These are phyloP conservation scores for Monochamus alternatus DNA, from an alignment of 2,888 invertebrate genomes.

Conservation along the genomic window DNA sequence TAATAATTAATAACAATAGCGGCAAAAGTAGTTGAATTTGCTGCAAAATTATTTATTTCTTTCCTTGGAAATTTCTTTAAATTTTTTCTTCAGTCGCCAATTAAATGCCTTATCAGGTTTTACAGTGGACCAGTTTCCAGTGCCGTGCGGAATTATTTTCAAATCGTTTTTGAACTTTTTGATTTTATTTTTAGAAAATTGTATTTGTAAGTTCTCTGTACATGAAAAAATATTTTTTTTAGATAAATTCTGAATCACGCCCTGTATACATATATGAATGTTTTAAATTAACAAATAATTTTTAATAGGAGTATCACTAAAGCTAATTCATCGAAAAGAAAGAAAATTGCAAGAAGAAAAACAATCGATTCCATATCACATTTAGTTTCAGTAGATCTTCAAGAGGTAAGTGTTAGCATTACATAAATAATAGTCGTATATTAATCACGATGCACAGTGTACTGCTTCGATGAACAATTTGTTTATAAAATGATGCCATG, in stretches of 20 bases:
- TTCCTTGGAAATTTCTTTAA: too few relatives aligned
- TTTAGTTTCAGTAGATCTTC: background rate
- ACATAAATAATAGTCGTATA: background rate
- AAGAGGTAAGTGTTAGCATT: background rate
- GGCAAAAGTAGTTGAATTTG: too few relatives aligned
- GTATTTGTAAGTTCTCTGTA: too few relatives aligned
- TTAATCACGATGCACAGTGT: too few relatives aligned
- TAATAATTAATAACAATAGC: too few relatives aligned
- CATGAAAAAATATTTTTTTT: background rate
- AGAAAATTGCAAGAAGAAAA: constrained; percentile 17
- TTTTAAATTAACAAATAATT: background rate
- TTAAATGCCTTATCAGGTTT: too few relatives aligned
- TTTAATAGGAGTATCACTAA: background rate
- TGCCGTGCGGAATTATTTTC: too few relatives aligned
- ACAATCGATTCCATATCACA: constrained; percentile 20
- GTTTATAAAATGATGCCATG: background rate
- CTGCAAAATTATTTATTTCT: too few relatives aligned
- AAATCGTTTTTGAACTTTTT: too few relatives aligned
- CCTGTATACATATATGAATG: background rate
- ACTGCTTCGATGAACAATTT: background rate
- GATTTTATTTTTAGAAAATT: too few relatives aligned
- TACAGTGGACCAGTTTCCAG: too few relatives aligned
- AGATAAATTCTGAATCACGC: background rate
- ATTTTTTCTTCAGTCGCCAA: too few relatives aligned
- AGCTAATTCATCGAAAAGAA: background rate